Conservation (phyloP, 2,888 invertebrate species). For the Eristalinus aeneus region DNA sequence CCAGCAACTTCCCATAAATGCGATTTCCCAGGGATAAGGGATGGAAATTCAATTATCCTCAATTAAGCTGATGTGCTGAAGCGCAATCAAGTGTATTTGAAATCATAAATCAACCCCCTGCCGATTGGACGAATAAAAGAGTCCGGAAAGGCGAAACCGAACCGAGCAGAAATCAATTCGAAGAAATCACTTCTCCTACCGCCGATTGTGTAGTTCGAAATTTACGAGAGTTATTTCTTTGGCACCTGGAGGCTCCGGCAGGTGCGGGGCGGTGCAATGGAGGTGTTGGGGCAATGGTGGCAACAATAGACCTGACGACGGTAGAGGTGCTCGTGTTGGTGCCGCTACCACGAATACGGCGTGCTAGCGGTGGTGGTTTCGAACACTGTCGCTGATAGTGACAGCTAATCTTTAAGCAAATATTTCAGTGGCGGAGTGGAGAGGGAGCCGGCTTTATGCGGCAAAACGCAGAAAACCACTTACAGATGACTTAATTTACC, state of each 20-base stretch:
- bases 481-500: conserved; percentile 39
- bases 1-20: conserved; percentile 31
- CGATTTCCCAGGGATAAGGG: conserved; percentile 42
- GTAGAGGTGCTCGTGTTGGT: background rate
- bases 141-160: conserved; percentile 36
- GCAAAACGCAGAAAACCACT: conserved; percentile 34
- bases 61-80: conserved; percentile 69
- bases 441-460: conserved; percentile 1
- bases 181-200: conserved; percentile 40
- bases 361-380: conserved; percentile 29
- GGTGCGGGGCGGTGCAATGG: background rate
- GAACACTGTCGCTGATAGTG: conserved; percentile 51
- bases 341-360: no score
- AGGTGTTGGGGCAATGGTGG: background rate
- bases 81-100: conserved; percentile 69
- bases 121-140: conserved; percentile 39
- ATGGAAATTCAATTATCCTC: conserved; percentile 66
- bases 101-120: conserved; percentile 67
- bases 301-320: background rate
- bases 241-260: conserved; percentile 36
- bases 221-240: conserved; percentile 42
- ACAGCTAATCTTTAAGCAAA: conserved; percentile 59
- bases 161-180: conserved; percentile 43
- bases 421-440: conserved; percentile 9
- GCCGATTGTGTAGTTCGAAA: conserved; percentile 13